Evolutionary conservation across 2,113 vertebrate genomes (phyloP).

Genomic region (Macroglossus sobrinus): DNA sequence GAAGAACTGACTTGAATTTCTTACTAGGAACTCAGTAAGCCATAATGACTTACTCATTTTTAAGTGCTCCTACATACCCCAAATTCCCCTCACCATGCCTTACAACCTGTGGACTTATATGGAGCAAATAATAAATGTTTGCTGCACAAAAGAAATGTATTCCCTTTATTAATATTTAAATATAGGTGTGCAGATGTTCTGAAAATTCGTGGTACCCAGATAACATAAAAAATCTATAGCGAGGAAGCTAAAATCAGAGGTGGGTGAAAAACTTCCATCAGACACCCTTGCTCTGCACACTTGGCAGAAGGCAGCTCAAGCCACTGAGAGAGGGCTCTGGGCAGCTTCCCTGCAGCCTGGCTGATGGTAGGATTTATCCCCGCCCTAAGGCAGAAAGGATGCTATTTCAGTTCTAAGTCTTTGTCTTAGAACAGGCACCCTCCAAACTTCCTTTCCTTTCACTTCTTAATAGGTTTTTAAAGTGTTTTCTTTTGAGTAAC

Average conservation of each 20-base stretch:
- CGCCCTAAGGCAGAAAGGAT: not conserved
- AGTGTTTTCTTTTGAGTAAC: constrained; percentile 2
- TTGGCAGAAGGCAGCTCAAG: not conserved
- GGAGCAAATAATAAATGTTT: not conserved
- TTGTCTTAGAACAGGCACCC: not conserved
- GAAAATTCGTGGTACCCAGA: not conserved
- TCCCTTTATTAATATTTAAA: not conserved
- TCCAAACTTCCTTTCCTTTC: not conserved
- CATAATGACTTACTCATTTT: not conserved
- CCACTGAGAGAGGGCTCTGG: not conserved
- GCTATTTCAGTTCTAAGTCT: not conserved
- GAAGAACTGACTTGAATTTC: not conserved
- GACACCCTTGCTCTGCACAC: rapidly evolving
- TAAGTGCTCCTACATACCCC: not conserved
- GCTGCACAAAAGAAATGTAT: not conserved
- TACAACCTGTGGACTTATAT: not conserved
- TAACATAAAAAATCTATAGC: not conserved
- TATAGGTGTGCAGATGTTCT: not conserved
- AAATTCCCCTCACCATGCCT: not conserved
- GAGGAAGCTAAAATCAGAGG: not conserved
- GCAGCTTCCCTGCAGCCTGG: not conserved
- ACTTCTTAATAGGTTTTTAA: not conserved
- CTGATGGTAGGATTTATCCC: not conserved
- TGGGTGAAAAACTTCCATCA: not conserved
- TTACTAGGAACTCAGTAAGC: not conserved